These are phyloP conservation scores for Enteromius argenteus DNA, from an alignment of 2,797 vertebrate species.

Conservation along the genomic window DNA sequence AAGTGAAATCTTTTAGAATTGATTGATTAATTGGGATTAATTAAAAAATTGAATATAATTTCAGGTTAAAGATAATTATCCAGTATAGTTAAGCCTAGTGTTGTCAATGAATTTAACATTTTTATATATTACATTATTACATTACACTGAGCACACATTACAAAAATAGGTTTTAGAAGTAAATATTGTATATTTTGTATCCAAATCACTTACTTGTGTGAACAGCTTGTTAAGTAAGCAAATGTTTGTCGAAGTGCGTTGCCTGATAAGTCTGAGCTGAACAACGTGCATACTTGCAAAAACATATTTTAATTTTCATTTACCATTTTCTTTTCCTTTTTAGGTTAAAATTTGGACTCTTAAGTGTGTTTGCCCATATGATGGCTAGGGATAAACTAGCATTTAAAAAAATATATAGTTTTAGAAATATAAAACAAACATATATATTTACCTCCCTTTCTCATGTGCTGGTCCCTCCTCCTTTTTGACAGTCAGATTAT, in stretches of 20 bases:
- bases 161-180: not conserved
- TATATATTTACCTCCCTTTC: not conserved
- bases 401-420: not conserved
- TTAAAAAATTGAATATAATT: not conserved
- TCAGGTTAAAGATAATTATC: not conserved
- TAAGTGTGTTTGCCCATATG: not conserved
- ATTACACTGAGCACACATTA: not conserved
- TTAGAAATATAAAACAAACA: not conserved
- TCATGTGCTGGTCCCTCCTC: constrained; percentile 77
- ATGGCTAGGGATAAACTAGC: not conserved
- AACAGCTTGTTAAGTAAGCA: not conserved
- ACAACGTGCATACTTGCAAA: not conserved
- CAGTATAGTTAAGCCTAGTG: not conserved
- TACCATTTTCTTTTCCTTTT: too few species aligned
- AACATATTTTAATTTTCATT: not conserved
- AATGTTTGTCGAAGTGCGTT: not conserved
- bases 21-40: not conserved
- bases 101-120: not conserved
- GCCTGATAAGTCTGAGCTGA: not conserved
- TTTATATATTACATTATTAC: not conserved
- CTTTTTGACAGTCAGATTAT: constrained; percentile 76
- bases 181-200: not conserved
- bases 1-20: not conserved
- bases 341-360: not conserved
- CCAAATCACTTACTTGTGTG: not conserved